These are phyloP conservation scores for Ariopsis seemanni DNA, from an alignment of 2,113 vertebrate genomes.

Conservation along the genomic window DNA sequence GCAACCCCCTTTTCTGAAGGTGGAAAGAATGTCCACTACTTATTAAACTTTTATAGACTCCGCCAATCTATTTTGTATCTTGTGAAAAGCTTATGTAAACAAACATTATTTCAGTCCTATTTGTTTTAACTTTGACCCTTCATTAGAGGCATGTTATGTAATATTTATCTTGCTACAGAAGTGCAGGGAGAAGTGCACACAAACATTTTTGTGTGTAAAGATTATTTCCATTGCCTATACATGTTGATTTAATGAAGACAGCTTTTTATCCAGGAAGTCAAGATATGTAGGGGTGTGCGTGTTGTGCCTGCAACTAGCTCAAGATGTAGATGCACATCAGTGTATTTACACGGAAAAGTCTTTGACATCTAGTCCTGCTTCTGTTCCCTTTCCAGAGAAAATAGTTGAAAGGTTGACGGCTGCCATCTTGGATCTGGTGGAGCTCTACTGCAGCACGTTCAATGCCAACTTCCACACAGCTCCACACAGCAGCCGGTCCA, in stretches of 20 bases:
- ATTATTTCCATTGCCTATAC: background rate
- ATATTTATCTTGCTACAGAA: background rate
- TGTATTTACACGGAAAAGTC: slow-evolving; percentile 1
- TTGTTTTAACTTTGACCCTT: background rate
- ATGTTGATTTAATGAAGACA: background rate
- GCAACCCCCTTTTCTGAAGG: background rate
- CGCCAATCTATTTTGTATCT: background rate
- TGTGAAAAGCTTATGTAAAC: background rate
- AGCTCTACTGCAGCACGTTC: slow-evolving; percentile 93
- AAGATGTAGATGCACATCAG: background rate
- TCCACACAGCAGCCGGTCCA: slow-evolving; percentile 68
- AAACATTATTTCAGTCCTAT: background rate
- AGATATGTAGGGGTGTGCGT: background rate
- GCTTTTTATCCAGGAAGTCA: slow-evolving; percentile 3
- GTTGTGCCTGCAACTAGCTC: background rate
- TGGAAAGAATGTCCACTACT: background rate
- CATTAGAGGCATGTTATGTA: background rate
- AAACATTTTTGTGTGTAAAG: background rate
- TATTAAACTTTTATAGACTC: background rate
- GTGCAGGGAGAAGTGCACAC: background rate
- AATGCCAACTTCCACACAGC: slow-evolving; percentile 91
- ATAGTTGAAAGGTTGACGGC: slow-evolving; percentile 89
- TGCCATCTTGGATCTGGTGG: slow-evolving; percentile 89
- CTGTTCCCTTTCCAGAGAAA: slow-evolving; percentile 69
- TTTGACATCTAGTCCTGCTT: background rate